Conservation (phyloP, 2,113 vertebrate species). For the Oreochromis spilurus region DNA sequence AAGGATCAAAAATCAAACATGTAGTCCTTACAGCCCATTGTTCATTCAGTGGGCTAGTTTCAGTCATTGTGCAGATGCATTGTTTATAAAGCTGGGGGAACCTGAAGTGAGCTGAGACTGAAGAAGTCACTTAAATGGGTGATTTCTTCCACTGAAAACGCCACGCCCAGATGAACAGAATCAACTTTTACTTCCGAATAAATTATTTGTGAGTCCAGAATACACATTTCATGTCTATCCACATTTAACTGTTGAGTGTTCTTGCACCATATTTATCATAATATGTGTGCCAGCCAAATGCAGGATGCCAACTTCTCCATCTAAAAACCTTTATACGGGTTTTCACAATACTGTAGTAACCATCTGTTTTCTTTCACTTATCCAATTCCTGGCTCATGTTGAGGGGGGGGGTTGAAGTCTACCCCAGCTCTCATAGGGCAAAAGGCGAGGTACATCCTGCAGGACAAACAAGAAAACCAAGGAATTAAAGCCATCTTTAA, state of each 20-base stretch:
- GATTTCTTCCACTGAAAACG: neutral
- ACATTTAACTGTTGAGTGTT: neutral
- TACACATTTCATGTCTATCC: neutral
- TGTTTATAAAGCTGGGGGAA: neutral
- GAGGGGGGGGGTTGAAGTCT: neutral
- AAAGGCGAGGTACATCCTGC: neutral
- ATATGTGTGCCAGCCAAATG: neutral
- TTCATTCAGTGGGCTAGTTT: neutral
- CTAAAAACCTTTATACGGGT: neutral
- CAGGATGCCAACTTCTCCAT: neutral
- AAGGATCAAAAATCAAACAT: neutral
- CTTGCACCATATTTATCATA: neutral
- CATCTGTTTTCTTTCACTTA: neutral
- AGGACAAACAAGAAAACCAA: neutral
- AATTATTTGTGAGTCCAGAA: neutral
- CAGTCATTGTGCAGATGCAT: neutral
- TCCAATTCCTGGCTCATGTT: neutral
- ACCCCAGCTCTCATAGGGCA: neutral
- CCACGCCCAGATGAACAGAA: neutral
- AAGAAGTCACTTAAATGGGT: neutral
- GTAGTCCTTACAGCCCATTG: neutral
- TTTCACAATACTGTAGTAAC: neutral
- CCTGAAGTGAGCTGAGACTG: neutral
- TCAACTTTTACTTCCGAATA: neutral
- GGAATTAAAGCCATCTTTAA: neutral